Base-by-base conservation (phyloP, 2,113 vertebrate species). In the Urocitellus parryii region DNA sequence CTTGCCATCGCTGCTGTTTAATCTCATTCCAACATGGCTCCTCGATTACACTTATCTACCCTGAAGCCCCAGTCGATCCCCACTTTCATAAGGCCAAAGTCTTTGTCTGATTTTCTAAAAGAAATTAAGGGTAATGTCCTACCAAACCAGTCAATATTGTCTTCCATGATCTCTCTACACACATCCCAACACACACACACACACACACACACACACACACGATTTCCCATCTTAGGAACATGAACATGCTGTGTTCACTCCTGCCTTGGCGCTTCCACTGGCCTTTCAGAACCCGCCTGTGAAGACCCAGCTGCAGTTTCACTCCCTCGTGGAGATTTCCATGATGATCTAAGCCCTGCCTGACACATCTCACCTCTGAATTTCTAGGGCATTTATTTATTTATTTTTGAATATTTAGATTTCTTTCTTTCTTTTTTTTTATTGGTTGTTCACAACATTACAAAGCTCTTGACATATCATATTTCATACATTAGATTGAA, bases 251-350 rank as follows among this genome's bases (percentile, higher is more conserved):
- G 32, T 17, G 29, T 29, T 83, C n/a, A 22, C 9, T 56, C 20
- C 39, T 37, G 63, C 9, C 18, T 65, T 94, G 51, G 27, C 7
- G 6, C 58, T 70, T 85, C 42, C 37, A 17, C 2, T 90, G 70
- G 4, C 18, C 51, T 96, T 95, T 84, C 42, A 80, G 77, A 56
- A 78, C 4, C 22, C 72, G 27, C 72, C 29, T 61, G 79, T 90
- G 81, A 84, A 63, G 79, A 70, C 8, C 32, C 17, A 29, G 6
- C 3, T 45, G 89, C 68, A 67, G 68, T 65, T 45, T 61, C 2
- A 22, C 13, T 77, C 9, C 24, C 37, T 88, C 51, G 18, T 3
- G 8, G 37, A 78, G 39, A 72, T 32, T 89, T 58, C 56, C 8
- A n/a, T 25, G 45, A 63, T 16, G 32, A 48, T 34, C 34, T 80